These are phyloP conservation scores for Lepidonotus clava DNA, from an alignment of 2,888 invertebrate genomes.

Conservation along the genomic window DNA sequence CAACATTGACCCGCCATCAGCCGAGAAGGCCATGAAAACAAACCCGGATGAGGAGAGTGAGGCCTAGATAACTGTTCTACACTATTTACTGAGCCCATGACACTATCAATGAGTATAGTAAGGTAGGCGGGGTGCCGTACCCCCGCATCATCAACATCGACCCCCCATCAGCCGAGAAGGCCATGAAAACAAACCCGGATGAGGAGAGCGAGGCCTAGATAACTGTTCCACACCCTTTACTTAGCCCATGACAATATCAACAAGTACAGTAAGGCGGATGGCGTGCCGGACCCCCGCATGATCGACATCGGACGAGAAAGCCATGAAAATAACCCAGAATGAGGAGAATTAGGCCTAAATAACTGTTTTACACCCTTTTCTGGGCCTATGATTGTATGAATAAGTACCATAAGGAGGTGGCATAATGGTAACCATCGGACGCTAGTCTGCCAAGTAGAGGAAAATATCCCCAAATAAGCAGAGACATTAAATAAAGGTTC, in stretches of 20 bases:
- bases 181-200: neutral
- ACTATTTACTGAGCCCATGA: too few species aligned
- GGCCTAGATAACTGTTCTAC: too few species aligned
- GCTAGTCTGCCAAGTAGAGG: too few species aligned
- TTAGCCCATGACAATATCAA: slow-evolving; percentile 59
- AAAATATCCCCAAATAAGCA: too few species aligned
- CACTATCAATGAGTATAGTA: slow-evolving; percentile 59
- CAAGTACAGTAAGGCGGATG: slow-evolving; percentile 55
- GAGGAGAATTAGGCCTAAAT: slow-evolving; percentile 33
- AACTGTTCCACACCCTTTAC: too few species aligned
- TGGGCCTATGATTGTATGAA: too few species aligned
- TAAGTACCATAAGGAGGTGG: too few species aligned
- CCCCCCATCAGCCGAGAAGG: slow-evolving; percentile 15
- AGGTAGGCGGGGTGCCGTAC: neutral
- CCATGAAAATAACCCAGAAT: neutral
- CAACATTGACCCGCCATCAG: slow-evolving; percentile 29
- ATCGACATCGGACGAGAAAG: slow-evolving; percentile 32
- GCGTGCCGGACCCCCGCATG: neutral
- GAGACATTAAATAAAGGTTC: too few species aligned
- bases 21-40: neutral
- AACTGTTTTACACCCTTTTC: too few species aligned
- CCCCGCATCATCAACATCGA: neutral
- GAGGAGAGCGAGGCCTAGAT: slow-evolving; percentile 36
- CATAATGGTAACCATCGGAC: too few species aligned
- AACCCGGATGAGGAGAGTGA: slow-evolving; percentile 23